These are phyloP conservation scores for Chelon auratus DNA, from an alignment of 2,797 vertebrate genomes.

Conservation along the genomic window DNA sequence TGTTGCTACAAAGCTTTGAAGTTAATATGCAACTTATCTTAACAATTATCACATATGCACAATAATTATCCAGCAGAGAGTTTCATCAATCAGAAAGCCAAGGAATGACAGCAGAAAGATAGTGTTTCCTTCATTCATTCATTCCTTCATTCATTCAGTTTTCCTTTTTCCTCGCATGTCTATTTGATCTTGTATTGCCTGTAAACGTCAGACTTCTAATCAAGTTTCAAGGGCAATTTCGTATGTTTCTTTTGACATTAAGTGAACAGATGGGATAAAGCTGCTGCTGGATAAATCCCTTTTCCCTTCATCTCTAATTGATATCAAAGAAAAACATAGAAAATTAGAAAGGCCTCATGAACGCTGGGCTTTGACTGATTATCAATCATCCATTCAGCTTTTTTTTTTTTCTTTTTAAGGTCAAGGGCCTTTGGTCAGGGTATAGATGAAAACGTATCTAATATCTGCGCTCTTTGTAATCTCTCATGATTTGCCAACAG, in stretches of 20 bases:
- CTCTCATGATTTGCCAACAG: slow-evolving; percentile 58
- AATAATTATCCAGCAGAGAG: not conserved
- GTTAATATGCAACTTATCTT: not conserved
- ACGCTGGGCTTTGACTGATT: slow-evolving; percentile 41
- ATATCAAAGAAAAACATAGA: slow-evolving; percentile 24
- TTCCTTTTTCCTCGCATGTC: not conserved
- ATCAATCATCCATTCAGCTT: slow-evolving; percentile 34
- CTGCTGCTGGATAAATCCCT: not conserved
- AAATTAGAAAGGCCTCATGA: slow-evolving; percentile 23
- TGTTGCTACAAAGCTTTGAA: not conserved
- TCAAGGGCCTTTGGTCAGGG: slow-evolving; percentile 51
- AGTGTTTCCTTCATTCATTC: not conserved
- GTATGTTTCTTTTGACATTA: slow-evolving; percentile 10
- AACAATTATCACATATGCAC: not conserved
- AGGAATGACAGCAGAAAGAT: not conserved
- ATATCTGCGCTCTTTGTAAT: slow-evolving; percentile 54
- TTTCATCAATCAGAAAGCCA: not conserved
- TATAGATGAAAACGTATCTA: slow-evolving; percentile 55
- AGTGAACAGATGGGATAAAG: slow-evolving; percentile 7
- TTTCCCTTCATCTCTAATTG: slow-evolving; percentile 1
- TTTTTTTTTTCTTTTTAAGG: slow-evolving; percentile 47
- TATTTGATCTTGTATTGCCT: not conserved
- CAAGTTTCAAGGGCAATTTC: not conserved
- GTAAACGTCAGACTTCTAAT: not conserved
- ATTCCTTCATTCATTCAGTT: not conserved